phyloP scores from a whole-genome alignment of 1,140 invertebrate genomes.

The Bombus picipes region DNA sequence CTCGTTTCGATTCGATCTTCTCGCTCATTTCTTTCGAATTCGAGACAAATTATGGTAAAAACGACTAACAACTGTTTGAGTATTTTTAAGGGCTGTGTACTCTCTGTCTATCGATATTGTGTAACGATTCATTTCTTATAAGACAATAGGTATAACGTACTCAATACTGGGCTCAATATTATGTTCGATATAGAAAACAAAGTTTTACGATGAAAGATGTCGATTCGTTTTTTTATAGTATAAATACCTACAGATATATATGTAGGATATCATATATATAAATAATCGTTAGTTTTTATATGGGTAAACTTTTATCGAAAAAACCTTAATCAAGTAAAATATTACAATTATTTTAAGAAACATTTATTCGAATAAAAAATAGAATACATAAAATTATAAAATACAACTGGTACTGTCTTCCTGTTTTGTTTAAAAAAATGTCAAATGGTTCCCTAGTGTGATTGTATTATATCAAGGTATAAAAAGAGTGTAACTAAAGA shows the following conservation, averaged over 20 bases:
- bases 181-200: not conserved
- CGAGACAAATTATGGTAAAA: not conserved
- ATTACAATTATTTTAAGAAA: not conserved
- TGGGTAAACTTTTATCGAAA: not conserved
- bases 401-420: not conserved
- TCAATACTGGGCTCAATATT: not conserved
- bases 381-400: too few relatives aligned
- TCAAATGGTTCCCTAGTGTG: not conserved
- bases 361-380: too few relatives aligned
- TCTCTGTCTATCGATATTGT: not conserved
- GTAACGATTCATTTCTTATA: not conserved
- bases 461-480: not conserved
- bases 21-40: not conserved
- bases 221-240: not conserved
- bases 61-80: not conserved
- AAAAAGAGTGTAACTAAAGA: not conserved
- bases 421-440: not conserved
- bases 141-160: not conserved
- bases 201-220: not conserved
- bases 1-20: slow-evolving; percentile 18
- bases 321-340: not conserved
- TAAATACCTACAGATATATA: not conserved
- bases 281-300: too few relatives aligned
- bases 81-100: too few relatives aligned
- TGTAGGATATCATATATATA: too few relatives aligned